These are phyloP conservation scores for Erebia ligea DNA, from an alignment of 2,888 invertebrate genomes.

Conservation along the genomic window DNA sequence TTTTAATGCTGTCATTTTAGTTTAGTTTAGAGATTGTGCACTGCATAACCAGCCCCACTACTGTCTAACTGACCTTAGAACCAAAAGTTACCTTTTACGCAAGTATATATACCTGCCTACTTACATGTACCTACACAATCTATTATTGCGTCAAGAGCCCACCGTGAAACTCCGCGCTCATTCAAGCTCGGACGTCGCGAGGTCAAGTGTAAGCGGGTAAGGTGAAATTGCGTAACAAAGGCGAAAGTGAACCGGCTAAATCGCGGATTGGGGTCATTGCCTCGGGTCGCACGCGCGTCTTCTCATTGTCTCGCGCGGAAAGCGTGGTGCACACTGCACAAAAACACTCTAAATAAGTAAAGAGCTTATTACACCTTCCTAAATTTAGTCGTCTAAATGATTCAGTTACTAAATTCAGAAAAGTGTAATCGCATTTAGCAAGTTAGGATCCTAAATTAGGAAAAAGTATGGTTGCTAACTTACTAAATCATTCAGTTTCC, in stretches of 20 bases:
- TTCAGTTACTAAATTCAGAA: no score
- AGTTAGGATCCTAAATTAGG: no score
- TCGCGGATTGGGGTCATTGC: constrained; percentile 79
- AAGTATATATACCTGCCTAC: background rate
- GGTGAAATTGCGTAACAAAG: constrained; percentile 74
- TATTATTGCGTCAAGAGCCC: constrained; percentile 32
- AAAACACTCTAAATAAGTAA: no score
- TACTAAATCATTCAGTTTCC: no score
- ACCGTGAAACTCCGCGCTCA: constrained; percentile 48
- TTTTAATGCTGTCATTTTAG: no score
- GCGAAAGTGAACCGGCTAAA: constrained; percentile 77
- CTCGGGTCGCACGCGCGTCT: constrained; percentile 57
- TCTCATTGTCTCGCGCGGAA: constrained; percentile 33
- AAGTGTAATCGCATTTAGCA: no score
- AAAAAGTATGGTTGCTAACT: no score
- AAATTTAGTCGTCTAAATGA: no score
- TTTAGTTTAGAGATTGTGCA: no score
- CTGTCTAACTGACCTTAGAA: background rate
- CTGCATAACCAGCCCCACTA: no score
- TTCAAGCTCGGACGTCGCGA: constrained; percentile 46
- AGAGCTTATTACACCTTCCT: no score
- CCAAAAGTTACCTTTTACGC: constrained; percentile 6
- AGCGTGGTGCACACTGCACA: background rate
- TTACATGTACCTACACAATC: constrained; percentile 13
- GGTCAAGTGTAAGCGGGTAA: constrained; percentile 81